Evolutionary conservation across 2,113 vertebrate genomes (phyloP).

Genomic region (Heterotilapia buettikoferi): DNA sequence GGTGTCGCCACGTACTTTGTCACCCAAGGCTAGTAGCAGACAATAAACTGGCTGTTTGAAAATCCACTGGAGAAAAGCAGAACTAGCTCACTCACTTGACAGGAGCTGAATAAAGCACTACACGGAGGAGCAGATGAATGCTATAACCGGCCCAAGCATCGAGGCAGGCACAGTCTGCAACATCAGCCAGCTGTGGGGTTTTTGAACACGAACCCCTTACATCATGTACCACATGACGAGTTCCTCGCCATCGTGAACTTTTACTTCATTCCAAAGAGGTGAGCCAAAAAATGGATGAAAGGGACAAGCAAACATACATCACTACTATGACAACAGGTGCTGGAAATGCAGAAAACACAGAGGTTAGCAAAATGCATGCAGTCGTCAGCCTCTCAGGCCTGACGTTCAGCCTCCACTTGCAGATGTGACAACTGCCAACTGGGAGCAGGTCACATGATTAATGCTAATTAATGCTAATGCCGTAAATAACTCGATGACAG

Average conservation of each 20-base stretch:
- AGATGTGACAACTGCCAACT: background rate
- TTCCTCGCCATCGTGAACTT: background rate
- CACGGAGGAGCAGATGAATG: background rate
- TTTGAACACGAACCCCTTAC: background rate
- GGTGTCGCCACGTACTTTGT: constrained; percentile 7
- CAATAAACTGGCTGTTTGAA: constrained; percentile 11
- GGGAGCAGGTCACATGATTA: background rate
- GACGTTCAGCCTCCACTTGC: background rate
- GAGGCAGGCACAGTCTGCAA: background rate
- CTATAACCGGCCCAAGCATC: background rate
- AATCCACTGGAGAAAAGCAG: background rate
- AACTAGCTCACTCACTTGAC: constrained; percentile 5
- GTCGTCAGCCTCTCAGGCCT: background rate
- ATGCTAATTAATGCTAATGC: background rate
- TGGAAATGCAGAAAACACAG: background rate
- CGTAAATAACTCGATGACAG: background rate
- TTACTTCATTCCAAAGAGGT: background rate
- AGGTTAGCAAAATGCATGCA: background rate
- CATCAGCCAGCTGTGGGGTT: background rate
- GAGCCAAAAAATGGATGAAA: background rate
- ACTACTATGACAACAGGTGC: background rate
- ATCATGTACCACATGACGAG: background rate
- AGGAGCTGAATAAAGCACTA: constrained; percentile 9
- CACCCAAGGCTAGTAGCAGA: background rate
- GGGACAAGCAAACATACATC: background rate